Conservation (phyloP, 2,113 vertebrate species). For the Ariopsis seemanni region DNA sequence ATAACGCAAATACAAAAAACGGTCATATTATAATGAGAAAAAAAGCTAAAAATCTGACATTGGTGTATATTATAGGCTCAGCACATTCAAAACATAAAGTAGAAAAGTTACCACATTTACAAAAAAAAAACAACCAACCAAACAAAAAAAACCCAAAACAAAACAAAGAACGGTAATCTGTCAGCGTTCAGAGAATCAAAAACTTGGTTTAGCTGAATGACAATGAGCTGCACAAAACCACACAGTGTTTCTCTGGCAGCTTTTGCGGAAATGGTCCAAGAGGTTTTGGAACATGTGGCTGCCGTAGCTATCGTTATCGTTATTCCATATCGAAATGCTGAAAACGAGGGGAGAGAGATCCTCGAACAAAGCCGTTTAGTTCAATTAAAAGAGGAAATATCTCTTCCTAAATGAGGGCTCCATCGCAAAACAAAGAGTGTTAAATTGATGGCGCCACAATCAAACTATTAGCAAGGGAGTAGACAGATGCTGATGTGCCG, state of each 20-base stretch:
- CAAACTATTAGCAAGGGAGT: conserved; percentile 81
- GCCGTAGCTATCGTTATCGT: conserved; percentile 50
- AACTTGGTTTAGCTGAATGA: conserved; percentile 31
- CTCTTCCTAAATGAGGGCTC: conserved; percentile 65
- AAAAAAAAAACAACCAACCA: not conserved
- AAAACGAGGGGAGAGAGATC: conserved; percentile 66
- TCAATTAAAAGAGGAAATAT: conserved; percentile 75
- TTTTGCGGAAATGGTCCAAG: conserved; percentile 43
- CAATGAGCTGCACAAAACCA: conserved; percentile 26
- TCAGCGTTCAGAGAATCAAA: not conserved
- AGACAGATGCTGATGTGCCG: conserved; percentile 81
- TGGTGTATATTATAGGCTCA: not conserved
- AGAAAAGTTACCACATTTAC: not conserved
- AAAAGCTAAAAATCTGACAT: not conserved
- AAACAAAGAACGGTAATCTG: not conserved
- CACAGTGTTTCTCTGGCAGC: conserved; percentile 2
- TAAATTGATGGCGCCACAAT: conserved; percentile 80
- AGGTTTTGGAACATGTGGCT: conserved; percentile 48
- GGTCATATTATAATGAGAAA: too few species aligned
- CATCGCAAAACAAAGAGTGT: conserved; percentile 74
- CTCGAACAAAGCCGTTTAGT: conserved; percentile 75
- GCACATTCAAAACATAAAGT: not conserved
- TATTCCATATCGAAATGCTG: conserved; percentile 53
- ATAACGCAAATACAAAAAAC: too few species aligned
- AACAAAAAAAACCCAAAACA: not conserved